Evolutionary conservation across 2,888 invertebrate genomes (phyloP).

Genomic region (Cephus rjabovi): DNA sequence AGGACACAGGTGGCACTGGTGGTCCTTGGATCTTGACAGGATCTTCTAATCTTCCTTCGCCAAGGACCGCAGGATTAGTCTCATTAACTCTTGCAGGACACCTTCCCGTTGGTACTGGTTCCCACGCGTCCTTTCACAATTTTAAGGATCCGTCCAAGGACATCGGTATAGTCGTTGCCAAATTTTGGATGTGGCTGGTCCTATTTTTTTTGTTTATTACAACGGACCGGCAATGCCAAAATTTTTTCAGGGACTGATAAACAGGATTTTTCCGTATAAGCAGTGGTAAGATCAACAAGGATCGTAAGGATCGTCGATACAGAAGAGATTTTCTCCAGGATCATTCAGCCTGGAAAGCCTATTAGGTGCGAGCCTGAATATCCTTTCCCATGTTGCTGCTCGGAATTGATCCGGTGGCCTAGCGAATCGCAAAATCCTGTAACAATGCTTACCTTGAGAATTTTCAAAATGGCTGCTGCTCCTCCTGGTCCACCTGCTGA

Average conservation of each 20-base stretch:
- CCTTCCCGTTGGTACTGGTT: constrained; percentile 13
- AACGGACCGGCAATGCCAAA: not conserved
- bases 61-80: constrained; percentile 54
- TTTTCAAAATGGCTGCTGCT: constrained; percentile 39
- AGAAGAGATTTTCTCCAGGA: constrained; percentile 41
- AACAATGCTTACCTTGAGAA: constrained; percentile 35
- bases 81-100: constrained; percentile 58
- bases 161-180: not conserved
- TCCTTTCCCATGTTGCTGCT: not conserved
- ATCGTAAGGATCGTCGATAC: constrained; percentile 11
- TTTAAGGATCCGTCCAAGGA: not conserved
- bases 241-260: not conserved
- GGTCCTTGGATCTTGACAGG: constrained; percentile 29
- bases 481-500: constrained; percentile 48
- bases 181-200: not conserved
- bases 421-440: constrained; percentile 50
- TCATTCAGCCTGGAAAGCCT: constrained; percentile 46
- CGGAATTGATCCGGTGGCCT: constrained; percentile 31
- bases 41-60: constrained; percentile 53
- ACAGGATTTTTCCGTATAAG: not conserved
- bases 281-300: not conserved
- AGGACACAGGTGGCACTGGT: constrained; percentile 49
- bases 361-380: constrained; percentile 40
- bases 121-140: constrained; percentile 10
- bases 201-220: not conserved